These are phyloP conservation scores for Tachina grossa DNA, from an alignment of 2,888 invertebrate genomes.

Conservation along the genomic window DNA sequence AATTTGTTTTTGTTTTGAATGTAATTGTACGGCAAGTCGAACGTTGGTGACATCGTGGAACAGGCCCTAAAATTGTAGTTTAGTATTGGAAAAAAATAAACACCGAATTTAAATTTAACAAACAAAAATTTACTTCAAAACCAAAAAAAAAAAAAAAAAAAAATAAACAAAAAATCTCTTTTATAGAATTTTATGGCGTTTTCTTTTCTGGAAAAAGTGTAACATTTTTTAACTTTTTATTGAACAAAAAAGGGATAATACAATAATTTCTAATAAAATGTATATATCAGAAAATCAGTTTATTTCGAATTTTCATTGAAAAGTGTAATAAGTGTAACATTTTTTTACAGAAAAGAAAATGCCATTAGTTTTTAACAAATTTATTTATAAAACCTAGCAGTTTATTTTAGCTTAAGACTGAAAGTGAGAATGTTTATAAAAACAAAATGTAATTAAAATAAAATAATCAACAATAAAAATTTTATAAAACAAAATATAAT, in stretches of 20 bases:
- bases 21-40: no score
- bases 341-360: no score
- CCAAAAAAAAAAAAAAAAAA: slow-evolving; percentile 1
- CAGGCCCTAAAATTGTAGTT: slow-evolving; percentile 10
- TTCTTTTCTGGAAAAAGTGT: no score
- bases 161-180: slow-evolving; percentile 2
- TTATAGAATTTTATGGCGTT: no score
- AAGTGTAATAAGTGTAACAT: no score
- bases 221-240: no score
- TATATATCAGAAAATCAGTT: no score
- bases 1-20: no score
- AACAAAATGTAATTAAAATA: slow-evolving; percentile 31
- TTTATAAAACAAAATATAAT: slow-evolving; percentile 36
- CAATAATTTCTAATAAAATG: no score
- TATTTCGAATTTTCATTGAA: no score
- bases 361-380: slow-evolving; percentile 5
- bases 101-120: slow-evolving; percentile 65
- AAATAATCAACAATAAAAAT: slow-evolving; percentile 44
- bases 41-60: no score
- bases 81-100: slow-evolving; percentile 29
- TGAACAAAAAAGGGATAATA: no score
- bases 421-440: slow-evolving; percentile 48
- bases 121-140: slow-evolving; percentile 27
- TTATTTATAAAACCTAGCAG: slow-evolving; percentile 32
- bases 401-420: slow-evolving; percentile 63